Percentiles rank a stretch among this genome's conserved stretches.
These are phyloP conservation scores for Drosophila bocqueti DNA, from an alignment of 1,140 invertebrate species.

Conservation along the genomic window DNA sequence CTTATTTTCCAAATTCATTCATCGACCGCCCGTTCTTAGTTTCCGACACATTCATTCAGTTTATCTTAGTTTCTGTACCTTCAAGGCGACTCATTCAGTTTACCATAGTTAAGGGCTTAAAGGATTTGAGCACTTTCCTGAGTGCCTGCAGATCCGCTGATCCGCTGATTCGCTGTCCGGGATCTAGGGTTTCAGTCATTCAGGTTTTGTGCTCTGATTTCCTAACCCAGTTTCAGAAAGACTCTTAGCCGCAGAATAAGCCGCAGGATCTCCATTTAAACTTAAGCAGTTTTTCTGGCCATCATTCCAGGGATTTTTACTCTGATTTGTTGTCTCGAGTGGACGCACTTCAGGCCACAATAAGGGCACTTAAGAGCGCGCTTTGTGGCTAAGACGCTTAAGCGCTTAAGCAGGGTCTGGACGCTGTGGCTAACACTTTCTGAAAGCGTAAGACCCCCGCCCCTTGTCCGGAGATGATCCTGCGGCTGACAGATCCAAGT, in stretches of 20 bases:
- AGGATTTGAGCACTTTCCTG: conserved; percentile 15
- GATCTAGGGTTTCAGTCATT: neutral
- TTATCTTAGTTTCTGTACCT: neutral
- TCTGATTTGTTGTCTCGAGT: conserved; percentile 37
- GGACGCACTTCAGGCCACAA: conserved; percentile 67
- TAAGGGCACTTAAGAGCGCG: conserved; percentile 64
- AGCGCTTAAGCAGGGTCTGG: conserved; percentile 45
- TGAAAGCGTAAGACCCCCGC: conserved; percentile 46
- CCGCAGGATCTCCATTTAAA: conserved; percentile 16
- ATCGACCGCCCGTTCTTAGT: neutral
- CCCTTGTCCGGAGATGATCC: conserved; percentile 22
- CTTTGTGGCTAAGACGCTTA: conserved; percentile 61
- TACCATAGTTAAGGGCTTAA: conserved; percentile 12
- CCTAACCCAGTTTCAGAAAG: conserved; percentile 7
- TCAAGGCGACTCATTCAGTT: conserved; percentile 5
- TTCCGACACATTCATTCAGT: conserved; percentile 8
- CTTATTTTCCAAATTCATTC: conserved; percentile 2
- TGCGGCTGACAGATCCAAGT: conserved; percentile 30
- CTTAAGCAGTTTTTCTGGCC: conserved; percentile 27
- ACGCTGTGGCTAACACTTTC: conserved; percentile 65
- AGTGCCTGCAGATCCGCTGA: conserved; percentile 24
- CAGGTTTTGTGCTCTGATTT: conserved; percentile 40
- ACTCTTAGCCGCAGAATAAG: conserved; percentile 41
- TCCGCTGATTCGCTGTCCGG: conserved; percentile 3
- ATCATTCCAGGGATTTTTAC: neutral